Evolutionary conservation across 2,888 invertebrate genomes (phyloP).

Genomic region (Neuroscelio doddi): DNA sequence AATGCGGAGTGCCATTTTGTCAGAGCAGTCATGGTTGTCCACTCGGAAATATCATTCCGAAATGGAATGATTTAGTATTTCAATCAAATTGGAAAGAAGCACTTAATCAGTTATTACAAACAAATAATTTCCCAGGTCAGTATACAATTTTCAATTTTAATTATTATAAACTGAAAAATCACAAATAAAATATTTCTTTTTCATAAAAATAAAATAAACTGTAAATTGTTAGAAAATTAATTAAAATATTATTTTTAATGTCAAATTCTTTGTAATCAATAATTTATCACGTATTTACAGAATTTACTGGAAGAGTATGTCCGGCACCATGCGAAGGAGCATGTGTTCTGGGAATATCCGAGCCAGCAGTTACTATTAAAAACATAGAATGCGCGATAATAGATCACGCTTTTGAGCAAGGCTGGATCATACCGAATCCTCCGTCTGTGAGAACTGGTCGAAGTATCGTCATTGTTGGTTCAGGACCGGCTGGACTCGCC

Average conservation of each 20-base stretch:
- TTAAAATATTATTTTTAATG: not conserved
- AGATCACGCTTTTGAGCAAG: constrained; percentile 97
- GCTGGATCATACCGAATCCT: constrained; percentile 91
- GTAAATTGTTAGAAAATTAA: too few species aligned
- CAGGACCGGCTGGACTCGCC: constrained; percentile 95
- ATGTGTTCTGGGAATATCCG: constrained; percentile 95
- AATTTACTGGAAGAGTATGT: constrained; percentile 94
- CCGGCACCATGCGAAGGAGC: constrained; percentile 99
- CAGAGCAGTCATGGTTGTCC: constrained; percentile 97
- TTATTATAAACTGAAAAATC: too few species aligned
- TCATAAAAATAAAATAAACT: too few species aligned
- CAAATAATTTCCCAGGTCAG: constrained; percentile 96
- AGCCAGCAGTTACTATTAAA: constrained; percentile 98
- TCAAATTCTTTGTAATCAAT: constrained; percentile 3
- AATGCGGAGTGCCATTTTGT: constrained; percentile 99
- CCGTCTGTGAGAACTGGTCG: constrained; percentile 85
- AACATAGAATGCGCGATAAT: constrained; percentile 99
- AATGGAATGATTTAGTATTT: constrained; percentile 99
- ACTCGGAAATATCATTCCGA: constrained; percentile 98
- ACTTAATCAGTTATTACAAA: constrained; percentile 92
- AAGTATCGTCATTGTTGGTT: constrained; percentile 91
- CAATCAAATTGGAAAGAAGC: constrained; percentile 96
- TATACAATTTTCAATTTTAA: too few species aligned
- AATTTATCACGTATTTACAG: constrained; percentile 67
- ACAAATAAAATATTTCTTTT: too few species aligned